Conservation (phyloP, 2,113 vertebrate species). For the Calyptomena viridis region DNA sequence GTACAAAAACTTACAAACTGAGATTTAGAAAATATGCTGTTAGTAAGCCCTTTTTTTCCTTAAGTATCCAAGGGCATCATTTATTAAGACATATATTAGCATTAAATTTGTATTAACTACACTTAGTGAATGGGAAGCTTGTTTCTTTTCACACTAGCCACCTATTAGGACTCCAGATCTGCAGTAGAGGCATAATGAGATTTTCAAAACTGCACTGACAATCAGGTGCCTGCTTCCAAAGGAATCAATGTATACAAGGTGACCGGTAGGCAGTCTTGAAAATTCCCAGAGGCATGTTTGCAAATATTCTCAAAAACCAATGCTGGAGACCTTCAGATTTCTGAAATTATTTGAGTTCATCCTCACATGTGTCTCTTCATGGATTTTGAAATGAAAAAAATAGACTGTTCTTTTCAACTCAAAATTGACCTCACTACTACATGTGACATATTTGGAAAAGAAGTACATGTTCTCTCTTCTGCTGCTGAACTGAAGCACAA, state of each 20-base stretch:
- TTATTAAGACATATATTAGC: neutral
- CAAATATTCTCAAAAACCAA: neutral
- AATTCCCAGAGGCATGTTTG: neutral
- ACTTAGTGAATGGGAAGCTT: neutral
- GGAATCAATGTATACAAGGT: conserved; percentile 3
- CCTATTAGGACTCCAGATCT: neutral
- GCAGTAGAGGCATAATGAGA: neutral
- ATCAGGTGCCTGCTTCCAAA: neutral
- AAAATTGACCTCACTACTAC: neutral
- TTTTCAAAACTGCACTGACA: neutral
- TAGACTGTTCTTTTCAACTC: neutral
- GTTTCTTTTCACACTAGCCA: neutral
- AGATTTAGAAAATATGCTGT: neutral
- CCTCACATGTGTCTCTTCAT: neutral
- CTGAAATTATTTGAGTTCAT: neutral
- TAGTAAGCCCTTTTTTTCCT: neutral
- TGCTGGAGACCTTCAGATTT: neutral
- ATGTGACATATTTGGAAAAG: neutral
- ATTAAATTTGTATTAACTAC: neutral
- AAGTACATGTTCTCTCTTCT: neutral
- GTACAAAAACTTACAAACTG: neutral
- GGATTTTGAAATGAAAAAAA: neutral
- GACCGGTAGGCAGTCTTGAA: neutral
- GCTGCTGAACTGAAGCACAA: neutral
- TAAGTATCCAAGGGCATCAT: neutral